These are phyloP conservation scores for Araneus ventricosus DNA, from an alignment of 1,140 invertebrate species.

Conservation along the genomic window DNA sequence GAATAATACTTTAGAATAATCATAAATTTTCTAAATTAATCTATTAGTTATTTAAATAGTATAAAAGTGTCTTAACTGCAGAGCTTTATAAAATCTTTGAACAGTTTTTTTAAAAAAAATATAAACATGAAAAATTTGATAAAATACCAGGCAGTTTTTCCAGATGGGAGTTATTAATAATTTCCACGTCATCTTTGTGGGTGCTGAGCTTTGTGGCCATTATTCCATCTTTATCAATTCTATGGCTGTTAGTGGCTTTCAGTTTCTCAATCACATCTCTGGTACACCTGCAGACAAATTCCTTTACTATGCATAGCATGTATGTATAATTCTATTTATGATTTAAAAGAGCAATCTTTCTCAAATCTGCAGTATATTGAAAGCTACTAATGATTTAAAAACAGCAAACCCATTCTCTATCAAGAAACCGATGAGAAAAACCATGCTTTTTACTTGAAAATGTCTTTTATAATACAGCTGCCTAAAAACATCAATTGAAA, in stretches of 20 bases:
- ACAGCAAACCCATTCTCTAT: too few relatives aligned
- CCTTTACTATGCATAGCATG: neutral
- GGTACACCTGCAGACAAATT: conserved; percentile 82
- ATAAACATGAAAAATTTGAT: neutral
- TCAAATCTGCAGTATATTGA: neutral
- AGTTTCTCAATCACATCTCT: conserved; percentile 85
- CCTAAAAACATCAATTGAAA: too few relatives aligned
- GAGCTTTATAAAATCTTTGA: too few relatives aligned
- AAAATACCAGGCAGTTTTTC: conserved; percentile 69
- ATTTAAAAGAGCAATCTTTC: neutral
- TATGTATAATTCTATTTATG: too few relatives aligned
- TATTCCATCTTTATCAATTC: conserved; percentile 91
- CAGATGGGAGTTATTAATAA: conserved; percentile 86
- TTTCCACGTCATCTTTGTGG: conserved; percentile 93
- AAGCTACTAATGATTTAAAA: neutral
- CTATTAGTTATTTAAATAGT: too few relatives aligned
- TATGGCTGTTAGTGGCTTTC: conserved; percentile 86
- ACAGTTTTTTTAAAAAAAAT: neutral
- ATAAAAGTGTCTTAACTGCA: too few relatives aligned
- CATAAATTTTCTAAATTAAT: too few relatives aligned
- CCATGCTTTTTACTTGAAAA: too few relatives aligned
- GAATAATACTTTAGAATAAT: too few relatives aligned
- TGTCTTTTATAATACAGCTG: too few relatives aligned
- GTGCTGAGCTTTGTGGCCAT: conserved; percentile 94
- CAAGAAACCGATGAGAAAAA: too few relatives aligned